Evolutionary conservation across 2,888 invertebrate species (phyloP).

Genomic region (Conistra vaccinii): DNA sequence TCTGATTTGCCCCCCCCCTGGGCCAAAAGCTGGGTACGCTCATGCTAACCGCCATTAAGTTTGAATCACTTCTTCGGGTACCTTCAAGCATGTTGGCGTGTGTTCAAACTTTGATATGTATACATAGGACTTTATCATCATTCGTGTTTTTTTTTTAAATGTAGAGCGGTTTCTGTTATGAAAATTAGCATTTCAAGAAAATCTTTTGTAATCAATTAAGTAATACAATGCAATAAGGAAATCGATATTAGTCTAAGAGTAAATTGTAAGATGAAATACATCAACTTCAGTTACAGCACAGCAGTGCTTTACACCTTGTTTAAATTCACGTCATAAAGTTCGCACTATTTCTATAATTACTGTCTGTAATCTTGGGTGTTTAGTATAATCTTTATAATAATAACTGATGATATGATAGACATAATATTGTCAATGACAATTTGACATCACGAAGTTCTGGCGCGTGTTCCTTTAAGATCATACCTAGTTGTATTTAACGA

Average conservation of each 20-base stretch:
- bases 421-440: conserved; percentile 58
- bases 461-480: conserved; percentile 28
- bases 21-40: no score
- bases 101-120: background rate
- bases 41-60: no score
- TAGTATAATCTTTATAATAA: conserved; percentile 57
- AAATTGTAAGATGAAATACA: conserved; percentile 31
- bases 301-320: conserved; percentile 57
- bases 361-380: conserved; percentile 53
- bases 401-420: conserved; percentile 39
- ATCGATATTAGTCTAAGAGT: conserved; percentile 34
- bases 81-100: background rate
- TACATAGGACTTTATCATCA: conserved; percentile 3
- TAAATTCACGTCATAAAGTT: conserved; percentile 33
- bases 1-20: no score
- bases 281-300: background rate
- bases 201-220: conserved; percentile 6
- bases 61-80: background rate
- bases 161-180: background rate
- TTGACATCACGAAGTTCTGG: conserved; percentile 60
- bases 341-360: conserved; percentile 42
- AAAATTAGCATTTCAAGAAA: conserved; percentile 13
- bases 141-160: background rate
- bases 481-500: conserved; percentile 51
- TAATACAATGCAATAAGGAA: conserved; percentile 14